These are phyloP conservation scores for Orycteropus afer DNA, from an alignment of 2,113 vertebrate genomes.

Conservation along the genomic window DNA sequence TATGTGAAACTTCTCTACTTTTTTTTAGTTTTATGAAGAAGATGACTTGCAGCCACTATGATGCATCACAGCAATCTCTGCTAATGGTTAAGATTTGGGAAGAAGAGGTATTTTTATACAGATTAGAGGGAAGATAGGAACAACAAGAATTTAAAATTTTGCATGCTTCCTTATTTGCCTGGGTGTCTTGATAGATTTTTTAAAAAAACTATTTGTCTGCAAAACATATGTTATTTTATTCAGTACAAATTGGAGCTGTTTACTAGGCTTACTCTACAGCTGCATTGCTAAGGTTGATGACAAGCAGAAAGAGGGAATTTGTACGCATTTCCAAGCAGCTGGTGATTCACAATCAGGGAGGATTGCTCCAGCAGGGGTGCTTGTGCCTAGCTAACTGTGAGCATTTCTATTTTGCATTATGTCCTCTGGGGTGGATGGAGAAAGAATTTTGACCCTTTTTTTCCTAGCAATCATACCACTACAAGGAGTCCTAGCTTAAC, in stretches of 20 bases:
- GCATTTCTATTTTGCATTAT: constrained; percentile 27
- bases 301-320: constrained; percentile 14
- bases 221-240: not conserved
- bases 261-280: not conserved
- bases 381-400: not conserved
- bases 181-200: too few species aligned
- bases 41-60: not conserved
- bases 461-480: constrained; percentile 23
- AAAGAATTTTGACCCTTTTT: constrained; percentile 62
- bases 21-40: not conserved
- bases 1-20: not conserved
- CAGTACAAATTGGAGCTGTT: not conserved
- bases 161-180: not conserved
- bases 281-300: constrained; percentile 35
- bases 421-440: constrained; percentile 28
- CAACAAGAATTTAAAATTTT: not conserved
- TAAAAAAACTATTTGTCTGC: not conserved
- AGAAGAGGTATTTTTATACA: not conserved
- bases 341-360: not conserved
- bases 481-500: constrained; percentile 51
- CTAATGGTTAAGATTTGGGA: not conserved
- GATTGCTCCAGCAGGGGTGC: not conserved
- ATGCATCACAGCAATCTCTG: not conserved
- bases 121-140: not conserved
- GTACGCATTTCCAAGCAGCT: constrained; percentile 36